Percentiles rank a stretch among this genome's conserved stretches.
Conservation (phyloP, 2,113 vertebrate species). For the Elachura formosa region DNA sequence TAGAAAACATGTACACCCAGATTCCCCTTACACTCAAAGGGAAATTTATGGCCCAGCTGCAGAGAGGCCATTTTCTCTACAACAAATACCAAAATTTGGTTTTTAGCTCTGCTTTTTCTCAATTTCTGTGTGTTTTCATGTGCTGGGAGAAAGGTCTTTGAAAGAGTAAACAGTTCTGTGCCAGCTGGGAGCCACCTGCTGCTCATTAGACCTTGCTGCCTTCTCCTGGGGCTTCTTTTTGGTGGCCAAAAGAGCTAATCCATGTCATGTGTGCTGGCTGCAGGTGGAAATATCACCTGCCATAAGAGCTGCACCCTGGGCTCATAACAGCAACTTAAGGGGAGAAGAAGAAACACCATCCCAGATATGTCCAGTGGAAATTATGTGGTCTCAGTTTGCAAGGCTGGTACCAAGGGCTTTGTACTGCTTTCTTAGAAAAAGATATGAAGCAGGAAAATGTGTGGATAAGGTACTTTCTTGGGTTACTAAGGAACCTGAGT, state of each 20-base stretch:
- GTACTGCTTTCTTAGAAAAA: neutral
- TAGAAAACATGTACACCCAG: neutral
- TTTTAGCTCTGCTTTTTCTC: neutral
- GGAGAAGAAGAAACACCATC: neutral
- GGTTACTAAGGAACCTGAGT: neutral
- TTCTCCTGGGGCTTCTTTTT: neutral
- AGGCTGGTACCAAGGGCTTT: neutral
- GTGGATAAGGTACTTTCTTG: neutral
- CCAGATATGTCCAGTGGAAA: neutral
- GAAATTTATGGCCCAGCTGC: neutral
- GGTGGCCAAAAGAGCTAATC: neutral
- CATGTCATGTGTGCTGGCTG: neutral
- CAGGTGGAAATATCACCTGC: neutral
- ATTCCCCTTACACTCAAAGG: rapidly evolving
- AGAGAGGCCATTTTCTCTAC: neutral
- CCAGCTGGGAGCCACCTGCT: neutral
- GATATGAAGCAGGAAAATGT: neutral
- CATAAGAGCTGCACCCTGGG: neutral
- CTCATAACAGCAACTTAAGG: neutral
- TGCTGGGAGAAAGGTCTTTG: neutral
- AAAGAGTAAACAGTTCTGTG: neutral
- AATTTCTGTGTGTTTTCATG: neutral
- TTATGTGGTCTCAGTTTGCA: neutral
- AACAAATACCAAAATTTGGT: neutral
- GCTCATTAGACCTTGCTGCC: neutral